Evolutionary conservation across 2,113 vertebrate genomes (phyloP).

Genomic region (Barbus barbus): DNA sequence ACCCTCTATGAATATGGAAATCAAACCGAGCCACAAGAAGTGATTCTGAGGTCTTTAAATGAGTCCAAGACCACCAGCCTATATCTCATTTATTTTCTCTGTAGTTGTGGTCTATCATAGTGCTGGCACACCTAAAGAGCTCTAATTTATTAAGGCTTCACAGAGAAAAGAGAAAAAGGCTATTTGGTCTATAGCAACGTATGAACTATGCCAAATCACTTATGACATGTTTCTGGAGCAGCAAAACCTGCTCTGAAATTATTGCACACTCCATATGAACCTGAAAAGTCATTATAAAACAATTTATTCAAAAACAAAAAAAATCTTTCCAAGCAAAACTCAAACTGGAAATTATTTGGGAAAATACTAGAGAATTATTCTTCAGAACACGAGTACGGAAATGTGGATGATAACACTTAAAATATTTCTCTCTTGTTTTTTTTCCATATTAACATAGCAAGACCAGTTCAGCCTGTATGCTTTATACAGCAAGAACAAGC

Average conservation of each 20-base stretch:
- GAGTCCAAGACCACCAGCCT: background rate
- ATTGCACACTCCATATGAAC: constrained; percentile 35
- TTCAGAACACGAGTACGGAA: background rate
- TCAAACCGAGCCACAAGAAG: background rate
- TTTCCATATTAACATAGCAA: constrained; percentile 70
- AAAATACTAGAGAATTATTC: constrained; percentile 26
- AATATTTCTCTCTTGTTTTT: background rate
- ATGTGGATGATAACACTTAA: background rate
- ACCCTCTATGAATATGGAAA: background rate
- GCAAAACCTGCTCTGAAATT: constrained; percentile 9
- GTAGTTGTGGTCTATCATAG: constrained; percentile 37
- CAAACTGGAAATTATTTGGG: constrained; percentile 31
- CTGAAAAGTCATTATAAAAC: constrained; percentile 38
- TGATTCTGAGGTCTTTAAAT: constrained; percentile 2
- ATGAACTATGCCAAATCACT: constrained; percentile 19
- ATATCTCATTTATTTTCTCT: background rate
- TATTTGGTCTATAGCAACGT: constrained; percentile 23
- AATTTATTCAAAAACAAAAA: constrained; percentile 38
- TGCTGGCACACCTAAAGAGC: constrained; percentile 6
- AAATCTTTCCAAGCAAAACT: constrained; percentile 14
- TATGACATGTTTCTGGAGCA: constrained; percentile 46
- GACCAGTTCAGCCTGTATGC: constrained; percentile 88
- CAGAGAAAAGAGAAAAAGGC: constrained; percentile 11
- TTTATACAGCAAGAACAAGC: constrained; percentile 87
- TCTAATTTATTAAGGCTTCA: constrained; percentile 16